phyloP scores from a whole-genome alignment of 1,140 invertebrate species.

The Gonioctena quinquepunctata region DNA sequence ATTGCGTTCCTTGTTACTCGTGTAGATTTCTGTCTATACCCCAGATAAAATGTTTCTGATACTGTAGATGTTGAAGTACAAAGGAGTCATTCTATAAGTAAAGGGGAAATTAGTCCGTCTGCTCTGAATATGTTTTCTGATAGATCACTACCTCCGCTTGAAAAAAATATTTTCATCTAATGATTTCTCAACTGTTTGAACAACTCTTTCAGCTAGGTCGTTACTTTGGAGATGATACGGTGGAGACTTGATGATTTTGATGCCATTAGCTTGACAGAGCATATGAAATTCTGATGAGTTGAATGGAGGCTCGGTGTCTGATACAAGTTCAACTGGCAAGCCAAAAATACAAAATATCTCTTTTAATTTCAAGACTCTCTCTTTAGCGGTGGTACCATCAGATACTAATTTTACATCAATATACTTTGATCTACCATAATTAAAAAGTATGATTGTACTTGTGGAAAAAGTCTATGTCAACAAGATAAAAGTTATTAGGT shows the following conservation, averaged over 20 bases:
- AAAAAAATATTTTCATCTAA: background rate
- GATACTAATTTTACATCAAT: background rate
- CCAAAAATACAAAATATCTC: constrained; percentile 36
- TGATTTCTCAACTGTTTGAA: background rate
- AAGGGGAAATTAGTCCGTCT: background rate
- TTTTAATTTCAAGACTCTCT: constrained; percentile 6
- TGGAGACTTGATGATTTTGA: constrained; percentile 49
- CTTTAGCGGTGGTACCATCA: background rate
- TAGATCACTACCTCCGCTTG: background rate
- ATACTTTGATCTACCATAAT: constrained; percentile 16
- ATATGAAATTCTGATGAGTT: constrained; percentile 51
- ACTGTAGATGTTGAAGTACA: no score
- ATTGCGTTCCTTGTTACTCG: no score
- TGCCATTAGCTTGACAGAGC: constrained; percentile 54
- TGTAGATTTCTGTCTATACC: no score
- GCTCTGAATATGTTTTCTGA: background rate
- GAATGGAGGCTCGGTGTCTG: constrained; percentile 57
- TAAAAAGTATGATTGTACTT: constrained; percentile 12
- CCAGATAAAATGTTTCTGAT: no score
- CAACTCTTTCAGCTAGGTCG: constrained; percentile 51
- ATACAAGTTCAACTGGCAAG: constrained; percentile 52
- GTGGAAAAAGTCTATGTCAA: constrained; percentile 26
- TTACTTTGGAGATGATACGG: constrained; percentile 56
- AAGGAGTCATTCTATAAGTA: background rate
- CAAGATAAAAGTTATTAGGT: constrained; percentile 20